phyloP scores from a whole-genome alignment of 2,888 invertebrate genomes.

The Polydrusus cervinus region DNA sequence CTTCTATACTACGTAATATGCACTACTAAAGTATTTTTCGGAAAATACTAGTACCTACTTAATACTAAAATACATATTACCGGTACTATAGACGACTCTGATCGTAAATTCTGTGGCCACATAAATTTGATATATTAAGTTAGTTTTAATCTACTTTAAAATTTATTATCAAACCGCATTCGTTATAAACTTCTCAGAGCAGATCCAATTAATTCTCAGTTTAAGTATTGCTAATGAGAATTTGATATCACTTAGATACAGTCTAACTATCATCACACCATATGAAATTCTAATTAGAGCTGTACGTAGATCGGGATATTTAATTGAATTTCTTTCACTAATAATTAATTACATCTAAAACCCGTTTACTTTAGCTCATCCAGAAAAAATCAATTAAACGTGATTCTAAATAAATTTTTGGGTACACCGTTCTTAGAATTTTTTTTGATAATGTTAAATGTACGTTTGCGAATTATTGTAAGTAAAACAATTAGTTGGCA shows the following conservation, averaged over 20 bases:
- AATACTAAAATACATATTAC: no score
- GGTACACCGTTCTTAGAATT: no score
- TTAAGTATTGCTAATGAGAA: constrained; percentile 29
- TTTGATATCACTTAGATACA: constrained; percentile 37
- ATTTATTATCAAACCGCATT: constrained; percentile 29
- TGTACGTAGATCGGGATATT: constrained; percentile 14
- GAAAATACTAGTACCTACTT: no score
- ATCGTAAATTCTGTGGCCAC: background rate
- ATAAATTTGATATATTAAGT: background rate
- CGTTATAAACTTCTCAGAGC: constrained; percentile 3
- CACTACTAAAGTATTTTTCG: no score
- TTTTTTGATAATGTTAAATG: no score
- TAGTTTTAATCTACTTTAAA: constrained; percentile 13
- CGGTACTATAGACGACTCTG: no score
- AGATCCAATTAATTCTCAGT: constrained; percentile 19
- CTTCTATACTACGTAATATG: no score
- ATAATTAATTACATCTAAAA: background rate
- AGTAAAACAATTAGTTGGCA: no score
- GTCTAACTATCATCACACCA: constrained; percentile 29
- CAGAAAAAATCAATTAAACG: background rate
- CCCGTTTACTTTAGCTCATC: no score
- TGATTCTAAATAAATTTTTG: no score
- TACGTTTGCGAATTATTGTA: no score
- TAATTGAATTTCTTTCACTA: constrained; percentile 24
- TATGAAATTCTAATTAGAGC: constrained; percentile 32